A percentile compares a stretch with the other conserved stretches of the same genome.
Evolutionary conservation across 2,797 vertebrate species (phyloP).

Genomic region (Sebastes wilsoni): DNA sequence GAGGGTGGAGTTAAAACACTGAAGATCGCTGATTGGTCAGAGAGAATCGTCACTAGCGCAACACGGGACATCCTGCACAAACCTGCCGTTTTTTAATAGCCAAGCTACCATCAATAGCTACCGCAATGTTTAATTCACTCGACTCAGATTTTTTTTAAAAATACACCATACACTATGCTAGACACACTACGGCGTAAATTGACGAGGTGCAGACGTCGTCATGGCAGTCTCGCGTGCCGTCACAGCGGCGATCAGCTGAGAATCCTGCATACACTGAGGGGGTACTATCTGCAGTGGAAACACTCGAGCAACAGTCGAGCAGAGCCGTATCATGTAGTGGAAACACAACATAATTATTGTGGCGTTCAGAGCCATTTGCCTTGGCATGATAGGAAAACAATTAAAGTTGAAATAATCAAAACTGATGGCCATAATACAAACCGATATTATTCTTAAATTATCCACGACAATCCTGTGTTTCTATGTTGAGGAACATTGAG

Average conservation of each 20-base stretch:
- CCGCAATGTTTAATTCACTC: background rate
- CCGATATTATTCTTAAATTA: background rate
- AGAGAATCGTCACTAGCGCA: no score
- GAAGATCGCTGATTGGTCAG: no score
- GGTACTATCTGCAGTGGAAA: background rate
- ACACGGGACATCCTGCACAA: no score
- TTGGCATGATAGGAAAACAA: background rate
- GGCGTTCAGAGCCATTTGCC: background rate
- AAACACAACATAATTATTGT: background rate
- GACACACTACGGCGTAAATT: background rate
- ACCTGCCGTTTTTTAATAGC: no score
- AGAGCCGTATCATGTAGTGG: no score
- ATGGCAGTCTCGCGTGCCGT: rapidly evolving
- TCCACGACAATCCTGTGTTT: background rate
- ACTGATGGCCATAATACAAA: background rate
- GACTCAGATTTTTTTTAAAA: no score
- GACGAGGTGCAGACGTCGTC: background rate
- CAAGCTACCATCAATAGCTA: background rate
- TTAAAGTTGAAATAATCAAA: background rate
- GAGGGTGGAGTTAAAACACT: no score
- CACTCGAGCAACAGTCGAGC: no score
- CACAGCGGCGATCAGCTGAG: rapidly evolving
- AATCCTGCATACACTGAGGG: background rate
- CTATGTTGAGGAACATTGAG: background rate
- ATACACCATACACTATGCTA: no score